These are phyloP conservation scores for Corynorhinus townsendii DNA, from an alignment of 2,113 vertebrate species.

Conservation along the genomic window DNA sequence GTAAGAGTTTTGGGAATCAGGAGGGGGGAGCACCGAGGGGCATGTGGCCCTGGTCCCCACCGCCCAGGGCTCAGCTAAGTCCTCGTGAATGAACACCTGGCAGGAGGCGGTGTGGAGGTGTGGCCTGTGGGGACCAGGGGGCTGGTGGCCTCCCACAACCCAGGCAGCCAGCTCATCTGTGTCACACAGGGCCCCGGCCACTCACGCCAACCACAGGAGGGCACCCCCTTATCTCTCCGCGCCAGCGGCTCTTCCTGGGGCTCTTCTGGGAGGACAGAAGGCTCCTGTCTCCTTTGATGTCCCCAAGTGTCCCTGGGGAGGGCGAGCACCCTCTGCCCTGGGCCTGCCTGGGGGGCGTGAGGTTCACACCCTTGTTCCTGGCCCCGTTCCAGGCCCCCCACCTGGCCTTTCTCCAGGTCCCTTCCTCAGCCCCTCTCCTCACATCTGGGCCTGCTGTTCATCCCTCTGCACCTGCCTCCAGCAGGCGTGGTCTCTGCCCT, in stretches of 20 bases:
- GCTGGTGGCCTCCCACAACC: neutral
- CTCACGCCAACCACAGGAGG: neutral
- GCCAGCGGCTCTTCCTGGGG: neutral
- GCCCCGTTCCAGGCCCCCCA: neutral
- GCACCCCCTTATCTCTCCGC: too few species aligned
- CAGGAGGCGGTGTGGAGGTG: neutral
- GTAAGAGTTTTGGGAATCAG: too few species aligned
- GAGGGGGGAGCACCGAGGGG: too few species aligned
- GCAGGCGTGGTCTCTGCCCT: too few species aligned
- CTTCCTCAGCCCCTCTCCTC: neutral
- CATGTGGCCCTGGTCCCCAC: neutral
- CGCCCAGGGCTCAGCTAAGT: neutral
- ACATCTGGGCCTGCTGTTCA: neutral
- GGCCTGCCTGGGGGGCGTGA: neutral
- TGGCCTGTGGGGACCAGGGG: neutral
- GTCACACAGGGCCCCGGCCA: neutral
- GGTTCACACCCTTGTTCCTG: neutral
- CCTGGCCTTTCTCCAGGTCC: neutral
- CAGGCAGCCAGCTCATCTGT: neutral
- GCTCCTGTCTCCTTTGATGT: neutral
- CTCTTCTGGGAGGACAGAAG: neutral
- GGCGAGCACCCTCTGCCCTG: neutral
- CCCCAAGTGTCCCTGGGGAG: neutral
- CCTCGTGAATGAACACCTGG: neutral
- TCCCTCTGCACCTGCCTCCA: neutral